Evolutionary conservation across 2,888 invertebrate genomes (phyloP).

Genomic region (Andrena chrysosceles): DNA sequence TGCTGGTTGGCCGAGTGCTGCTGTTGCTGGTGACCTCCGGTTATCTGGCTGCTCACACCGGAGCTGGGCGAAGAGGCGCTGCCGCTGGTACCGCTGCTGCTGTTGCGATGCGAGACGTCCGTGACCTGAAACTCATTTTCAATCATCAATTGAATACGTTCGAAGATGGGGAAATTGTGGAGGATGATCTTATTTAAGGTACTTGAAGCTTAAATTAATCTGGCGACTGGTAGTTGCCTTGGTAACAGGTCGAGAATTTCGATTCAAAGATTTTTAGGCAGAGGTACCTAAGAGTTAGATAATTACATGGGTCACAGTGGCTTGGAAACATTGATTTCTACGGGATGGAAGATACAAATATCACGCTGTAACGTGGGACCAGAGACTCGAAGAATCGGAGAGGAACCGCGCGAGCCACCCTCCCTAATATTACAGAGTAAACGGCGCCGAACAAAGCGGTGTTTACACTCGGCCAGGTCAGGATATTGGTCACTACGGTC

Average conservation of each 20-base stretch:
- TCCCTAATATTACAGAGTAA: constrained; percentile 76
- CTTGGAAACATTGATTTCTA: constrained; percentile 11
- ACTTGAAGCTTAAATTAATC: too few species aligned
- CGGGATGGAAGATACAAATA: constrained; percentile 34
- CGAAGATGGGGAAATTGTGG: too few species aligned
- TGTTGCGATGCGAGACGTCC: constrained; percentile 85
- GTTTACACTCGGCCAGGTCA: constrained; percentile 79
- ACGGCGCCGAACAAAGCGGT: constrained; percentile 76
- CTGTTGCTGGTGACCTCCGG: constrained; percentile 80
- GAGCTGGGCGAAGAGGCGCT: constrained; percentile 85
- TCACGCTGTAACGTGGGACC: constrained; percentile 58
- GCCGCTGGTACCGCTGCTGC: constrained; percentile 84
- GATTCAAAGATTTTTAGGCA: background rate
- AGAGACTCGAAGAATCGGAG: constrained; percentile 61
- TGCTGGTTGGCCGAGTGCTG: constrained; percentile 66
- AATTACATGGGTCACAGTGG: background rate
- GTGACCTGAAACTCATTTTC: constrained; percentile 81
- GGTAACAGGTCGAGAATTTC: background rate
- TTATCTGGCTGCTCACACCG: constrained; percentile 85
- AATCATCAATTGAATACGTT: background rate
- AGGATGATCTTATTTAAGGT: too few species aligned
- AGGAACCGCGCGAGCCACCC: constrained; percentile 59
- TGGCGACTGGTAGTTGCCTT: too few species aligned
- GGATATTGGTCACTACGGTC: constrained; percentile 81
- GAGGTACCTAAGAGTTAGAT: background rate